These are phyloP conservation scores for Drosophila hamatofila DNA, from an alignment of 2,888 invertebrate species.

Conservation along the genomic window DNA sequence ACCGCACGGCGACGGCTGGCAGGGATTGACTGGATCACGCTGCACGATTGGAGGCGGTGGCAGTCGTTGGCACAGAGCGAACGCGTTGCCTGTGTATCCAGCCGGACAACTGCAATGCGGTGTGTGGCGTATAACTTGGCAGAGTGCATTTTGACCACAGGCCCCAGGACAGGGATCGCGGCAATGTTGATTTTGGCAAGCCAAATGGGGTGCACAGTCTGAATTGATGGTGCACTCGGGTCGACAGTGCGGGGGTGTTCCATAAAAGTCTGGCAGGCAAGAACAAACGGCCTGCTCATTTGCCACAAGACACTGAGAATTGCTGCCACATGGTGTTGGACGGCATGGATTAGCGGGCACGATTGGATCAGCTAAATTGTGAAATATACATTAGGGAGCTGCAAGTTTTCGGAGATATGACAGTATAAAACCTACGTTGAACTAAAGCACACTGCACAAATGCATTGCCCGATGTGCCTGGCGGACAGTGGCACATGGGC, in stretches of 20 bases:
- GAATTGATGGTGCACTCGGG: slow-evolving; percentile 91
- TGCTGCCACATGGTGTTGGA: slow-evolving; percentile 92
- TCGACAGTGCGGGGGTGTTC: slow-evolving; percentile 91
- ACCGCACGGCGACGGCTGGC: slow-evolving; percentile 88
- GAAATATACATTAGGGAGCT: not conserved
- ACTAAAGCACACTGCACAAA: slow-evolving; percentile 88
- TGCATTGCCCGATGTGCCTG: slow-evolving; percentile 90
- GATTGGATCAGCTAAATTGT: slow-evolving; percentile 60
- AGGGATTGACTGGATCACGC: slow-evolving; percentile 86
- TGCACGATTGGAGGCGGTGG: slow-evolving; percentile 72
- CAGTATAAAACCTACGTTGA: slow-evolving; percentile 86
- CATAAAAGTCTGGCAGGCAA: slow-evolving; percentile 89
- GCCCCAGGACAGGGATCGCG: slow-evolving; percentile 91
- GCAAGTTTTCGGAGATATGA: not conserved
- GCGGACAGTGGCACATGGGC: slow-evolving; percentile 90
- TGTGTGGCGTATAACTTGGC: slow-evolving; percentile 89
- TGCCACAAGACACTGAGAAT: slow-evolving; percentile 89
- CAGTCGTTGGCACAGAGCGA: slow-evolving; percentile 87
- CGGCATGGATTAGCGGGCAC: slow-evolving; percentile 87
- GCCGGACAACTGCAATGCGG: slow-evolving; percentile 89
- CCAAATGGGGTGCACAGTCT: slow-evolving; percentile 89
- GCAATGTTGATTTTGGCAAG: slow-evolving; percentile 91
- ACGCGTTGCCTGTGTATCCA: slow-evolving; percentile 91
- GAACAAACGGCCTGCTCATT: slow-evolving; percentile 90
- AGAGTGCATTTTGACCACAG: slow-evolving; percentile 90